Base-by-base conservation (phyloP, 2,797 vertebrate species). In the Xenentodon cancila region DNA sequence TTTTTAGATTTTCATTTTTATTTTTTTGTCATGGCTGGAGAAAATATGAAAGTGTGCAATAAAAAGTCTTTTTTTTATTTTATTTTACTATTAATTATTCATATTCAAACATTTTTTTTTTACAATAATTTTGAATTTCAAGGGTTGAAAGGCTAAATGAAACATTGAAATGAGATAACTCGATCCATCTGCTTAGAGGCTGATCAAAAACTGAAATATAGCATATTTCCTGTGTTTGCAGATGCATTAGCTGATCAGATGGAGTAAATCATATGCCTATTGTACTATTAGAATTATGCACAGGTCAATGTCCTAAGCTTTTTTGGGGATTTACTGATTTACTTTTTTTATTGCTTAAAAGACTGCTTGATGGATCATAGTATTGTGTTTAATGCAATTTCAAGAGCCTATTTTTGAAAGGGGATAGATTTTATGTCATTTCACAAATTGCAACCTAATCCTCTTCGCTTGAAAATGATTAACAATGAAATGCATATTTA, bases 401-500 rank as follows among this genome's bases (percentile, higher is more conserved):
- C 70, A 84, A 89, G 72, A 80, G 84, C 72, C 87, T 89, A 82
- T 93, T 92, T 93, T 87, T 85, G 84, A 87, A 74, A 73, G 71
- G 71, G 80, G 85, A 85, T 85, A 84, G 84, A 84, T 91, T 92
- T 89, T 78, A 75, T 87, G 86, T 85, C 72, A 93, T 92, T 92
- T 91, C 77, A 85, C 88, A 92, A 92, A 94, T 93, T 91, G 89
- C 86, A 71, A 87, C 82, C 84, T 93, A 93, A 94, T 93, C 91
- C 92, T 87, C 88, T 89, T 88, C 85, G 60, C 88, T 91, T 88
- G 80, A 81, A 75, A 86, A 89, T 92, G 91, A 93, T 93, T 93
- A 93, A 92, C 86, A 92, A 91, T 84, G 85, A 87, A 88, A 90
- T 93, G 83, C 86, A 92, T 92, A 89, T 92, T 93, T 92, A 91